Evolutionary conservation across 92 coral and sea anemone genomes (phyloP).

Genomic region (Galaxea fascicularis): DNA sequence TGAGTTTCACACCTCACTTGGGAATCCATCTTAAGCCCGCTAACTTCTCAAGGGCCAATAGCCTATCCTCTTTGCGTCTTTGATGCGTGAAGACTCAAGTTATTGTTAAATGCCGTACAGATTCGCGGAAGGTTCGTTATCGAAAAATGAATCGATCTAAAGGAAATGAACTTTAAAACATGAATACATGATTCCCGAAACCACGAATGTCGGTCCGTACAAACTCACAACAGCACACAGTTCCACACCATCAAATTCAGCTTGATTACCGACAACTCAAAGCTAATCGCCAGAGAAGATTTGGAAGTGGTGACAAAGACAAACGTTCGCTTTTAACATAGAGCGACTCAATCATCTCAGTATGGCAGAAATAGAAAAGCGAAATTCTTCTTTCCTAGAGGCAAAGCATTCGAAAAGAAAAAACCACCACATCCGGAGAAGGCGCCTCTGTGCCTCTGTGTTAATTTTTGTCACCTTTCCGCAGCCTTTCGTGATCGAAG

Average conservation of each 20-base stretch:
- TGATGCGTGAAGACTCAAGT: background rate
- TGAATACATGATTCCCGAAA: conserved; percentile 1
- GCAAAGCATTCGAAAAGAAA: conserved; percentile 20
- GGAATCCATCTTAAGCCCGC: conserved; percentile 13
- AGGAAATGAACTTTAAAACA: conserved; percentile 3
- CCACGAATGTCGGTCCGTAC: background rate
- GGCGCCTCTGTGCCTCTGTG: conserved; percentile 40
- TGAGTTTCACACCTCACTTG: conserved; percentile 23
- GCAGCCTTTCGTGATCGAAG: conserved; percentile 35
- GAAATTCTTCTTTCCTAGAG: background rate
- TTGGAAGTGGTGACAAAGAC: conserved; percentile 23
- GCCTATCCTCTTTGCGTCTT: conserved; percentile 7
- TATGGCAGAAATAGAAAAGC: background rate
- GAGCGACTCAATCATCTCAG: background rate
- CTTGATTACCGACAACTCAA: background rate
- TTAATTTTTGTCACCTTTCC: conserved; percentile 46
- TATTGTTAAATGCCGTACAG: background rate
- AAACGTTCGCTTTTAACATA: background rate
- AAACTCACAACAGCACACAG: background rate
- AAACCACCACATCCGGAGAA: conserved; percentile 42
- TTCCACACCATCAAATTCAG: background rate
- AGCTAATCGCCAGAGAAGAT: conserved; percentile 8
- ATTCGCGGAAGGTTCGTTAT: background rate
- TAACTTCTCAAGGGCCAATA: conserved; percentile 39
- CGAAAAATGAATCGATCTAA: background rate